Base-by-base conservation (phyloP, 2,888 invertebrate species). In the Meandrusa payeni region DNA sequence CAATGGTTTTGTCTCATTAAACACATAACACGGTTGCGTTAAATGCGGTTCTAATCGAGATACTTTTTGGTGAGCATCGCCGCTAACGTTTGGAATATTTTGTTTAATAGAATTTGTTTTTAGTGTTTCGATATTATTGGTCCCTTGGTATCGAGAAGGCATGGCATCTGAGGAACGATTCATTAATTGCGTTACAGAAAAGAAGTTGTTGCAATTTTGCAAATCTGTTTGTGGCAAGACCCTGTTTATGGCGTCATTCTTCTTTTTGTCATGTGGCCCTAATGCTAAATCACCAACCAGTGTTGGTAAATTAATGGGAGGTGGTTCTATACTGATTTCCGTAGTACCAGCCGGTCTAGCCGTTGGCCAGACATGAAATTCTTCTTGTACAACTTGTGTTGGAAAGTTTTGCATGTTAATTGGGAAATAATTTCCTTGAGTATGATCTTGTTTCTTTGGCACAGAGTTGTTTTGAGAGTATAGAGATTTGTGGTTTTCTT, bases 141-240 rank as follows among this genome's bases (percentile, higher is more conserved):
- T 53, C 6, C 62, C 67, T 48, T 76, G 79, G 52, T 76, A 76
- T 12, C 85, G 71, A 15, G 79, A 67, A 31, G 72, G 38, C 58
- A 74, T 69, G 51, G 70, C 78, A 48, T 83, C 85, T 5, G 69
- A 71, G 4, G 86, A 76, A 10, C 87, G 75, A 54, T 87, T 87
- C 87, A 87, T 87, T 32, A 87, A 57, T 46, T 87, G 87, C 1
- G 87, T 85, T 4, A 87, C 87, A 4, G 87, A 87, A 11, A 87
- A 71, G 50, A 86, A 87, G 59, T 80, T 87, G 10, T 76, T 72
- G 50, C 85, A 85, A 41, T 79, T 81, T 55, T 83, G 82, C 51
- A 74, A 51, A 47, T 87, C 87, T 32, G 65, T 47, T 50, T 77
- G 78, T 10, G 70, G 57, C 22, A 59, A 48, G 1, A 57, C 58